Conservation (phyloP, 2,888 invertebrate genomes). For the Platycnemis pennipes region DNA sequence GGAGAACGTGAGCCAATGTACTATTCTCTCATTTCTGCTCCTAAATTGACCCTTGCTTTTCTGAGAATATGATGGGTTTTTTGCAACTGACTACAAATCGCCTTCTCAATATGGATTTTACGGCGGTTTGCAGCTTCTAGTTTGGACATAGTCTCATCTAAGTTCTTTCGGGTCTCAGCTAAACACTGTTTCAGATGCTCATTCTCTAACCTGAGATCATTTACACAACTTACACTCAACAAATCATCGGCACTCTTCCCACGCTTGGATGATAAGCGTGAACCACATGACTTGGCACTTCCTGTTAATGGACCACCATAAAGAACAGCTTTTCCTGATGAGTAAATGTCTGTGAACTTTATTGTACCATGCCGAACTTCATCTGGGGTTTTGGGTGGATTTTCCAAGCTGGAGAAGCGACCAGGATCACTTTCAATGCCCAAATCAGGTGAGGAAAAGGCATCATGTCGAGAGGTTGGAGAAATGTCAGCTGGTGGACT, state of each 20-base stretch:
- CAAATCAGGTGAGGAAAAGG: constrained; percentile 88
- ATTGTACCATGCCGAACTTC: constrained; percentile 63
- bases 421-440: constrained; percentile 93
- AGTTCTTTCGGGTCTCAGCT: constrained; percentile 85
- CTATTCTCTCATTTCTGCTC: constrained; percentile 71
- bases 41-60: constrained; percentile 87
- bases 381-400: constrained; percentile 78
- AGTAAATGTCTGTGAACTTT: neutral
- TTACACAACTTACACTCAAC: constrained; percentile 76
- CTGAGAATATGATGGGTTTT: constrained; percentile 89
- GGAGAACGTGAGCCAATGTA: neutral
- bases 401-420: constrained; percentile 84
- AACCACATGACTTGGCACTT: neutral
- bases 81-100: constrained; percentile 90
- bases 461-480: constrained; percentile 49
- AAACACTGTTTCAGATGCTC: constrained; percentile 86
- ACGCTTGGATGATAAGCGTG: neutral
- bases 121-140: constrained; percentile 88
- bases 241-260: constrained; percentile 24
- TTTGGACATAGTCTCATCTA: constrained; percentile 89
- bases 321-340: constrained; percentile 16
- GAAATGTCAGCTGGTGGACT: constrained; percentile 43
- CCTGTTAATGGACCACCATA: neutral
- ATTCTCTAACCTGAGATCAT: constrained; percentile 84
- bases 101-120: constrained; percentile 91